Base-by-base conservation (phyloP, 2,797 vertebrate species). In the Petrocephalus sullivani region DNA sequence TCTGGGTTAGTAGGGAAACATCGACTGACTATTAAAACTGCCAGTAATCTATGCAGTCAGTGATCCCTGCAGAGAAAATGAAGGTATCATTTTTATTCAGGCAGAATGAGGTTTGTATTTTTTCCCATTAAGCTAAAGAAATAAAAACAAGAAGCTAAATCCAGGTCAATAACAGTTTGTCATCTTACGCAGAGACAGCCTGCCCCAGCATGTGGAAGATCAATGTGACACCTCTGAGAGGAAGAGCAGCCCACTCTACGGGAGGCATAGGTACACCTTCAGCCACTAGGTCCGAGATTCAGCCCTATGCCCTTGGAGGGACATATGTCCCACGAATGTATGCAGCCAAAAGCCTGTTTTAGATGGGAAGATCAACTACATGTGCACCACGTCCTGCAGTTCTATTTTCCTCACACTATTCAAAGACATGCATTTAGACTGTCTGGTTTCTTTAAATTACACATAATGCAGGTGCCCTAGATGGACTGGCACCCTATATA, bases 41-140 rank as follows among this genome's bases (percentile, higher is more conserved):
- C 78, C 78, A 49, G 78, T 82, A 53, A 82, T 82, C 78, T 51
- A 82, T 82, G 49, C 41, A 82, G 78, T 49, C 78, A 49, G 75
- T 41, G 41, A 41, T 81, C 75, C n/a, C 33, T 82, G 41, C 41
- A 53, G 19, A 51, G 41, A 82, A 53, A 82, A 82, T 82, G 37
- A 82, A 82, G 78, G 41, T 53, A 82, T 82, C 41, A 82, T 53
- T 53, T 49, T 21, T 21, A 82, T 53, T 53, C 19, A 19, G 21
- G 49, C n/a, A 53, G 46, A 82, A 82, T 21, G 41, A 82, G 78
- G 41, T 51, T 16, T 82, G 78, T 82, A 49, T 8, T 21, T 53
- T 82, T 49, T 12, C n/a, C 78, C 49, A 49, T 82, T 53, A 82
- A 10, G 46, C 46, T 75, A 41, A 75, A 41, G 33, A 41, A 41